A percentile compares a stretch with the other conserved stretches of the same genome.
These are phyloP conservation scores for Eulacestoma nigropectus DNA, from an alignment of 2,113 vertebrate genomes.

Conservation along the genomic window DNA sequence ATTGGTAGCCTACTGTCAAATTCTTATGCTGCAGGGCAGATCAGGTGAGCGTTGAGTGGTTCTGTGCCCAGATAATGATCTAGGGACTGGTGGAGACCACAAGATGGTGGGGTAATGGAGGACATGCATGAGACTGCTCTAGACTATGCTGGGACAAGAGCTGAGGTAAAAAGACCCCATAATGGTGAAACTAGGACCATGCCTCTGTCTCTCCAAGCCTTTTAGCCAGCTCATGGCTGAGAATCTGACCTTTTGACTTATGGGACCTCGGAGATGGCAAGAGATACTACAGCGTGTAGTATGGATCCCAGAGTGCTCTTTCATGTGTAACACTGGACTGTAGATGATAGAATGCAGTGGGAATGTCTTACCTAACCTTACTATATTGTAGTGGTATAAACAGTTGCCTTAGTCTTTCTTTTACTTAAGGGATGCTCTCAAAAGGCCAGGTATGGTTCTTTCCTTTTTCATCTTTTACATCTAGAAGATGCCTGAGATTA, in stretches of 20 bases:
- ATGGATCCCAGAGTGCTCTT: background rate
- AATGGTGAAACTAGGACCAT: background rate
- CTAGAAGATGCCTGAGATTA: background rate
- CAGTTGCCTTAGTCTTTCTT: background rate
- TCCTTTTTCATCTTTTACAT: background rate
- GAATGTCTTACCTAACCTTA: background rate
- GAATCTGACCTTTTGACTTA: background rate
- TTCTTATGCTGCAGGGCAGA: background rate
- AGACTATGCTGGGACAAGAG: background rate
- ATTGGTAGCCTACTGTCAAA: background rate
- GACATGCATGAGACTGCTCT: background rate
- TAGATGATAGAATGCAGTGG: background rate
- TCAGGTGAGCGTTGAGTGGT: background rate
- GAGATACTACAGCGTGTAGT: background rate
- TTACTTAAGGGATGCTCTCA: background rate
- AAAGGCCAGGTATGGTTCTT: background rate
- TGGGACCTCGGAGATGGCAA: background rate
- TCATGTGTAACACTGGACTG: background rate
- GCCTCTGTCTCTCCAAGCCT: background rate
- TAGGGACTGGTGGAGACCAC: background rate
- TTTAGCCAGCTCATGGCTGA: background rate
- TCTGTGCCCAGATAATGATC: background rate
- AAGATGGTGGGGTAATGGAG: background rate
- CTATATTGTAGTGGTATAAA: background rate
- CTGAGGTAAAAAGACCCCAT: background rate